Conservation (phyloP, 2,797 vertebrate species). For the Diglossa cyanea region DNA sequence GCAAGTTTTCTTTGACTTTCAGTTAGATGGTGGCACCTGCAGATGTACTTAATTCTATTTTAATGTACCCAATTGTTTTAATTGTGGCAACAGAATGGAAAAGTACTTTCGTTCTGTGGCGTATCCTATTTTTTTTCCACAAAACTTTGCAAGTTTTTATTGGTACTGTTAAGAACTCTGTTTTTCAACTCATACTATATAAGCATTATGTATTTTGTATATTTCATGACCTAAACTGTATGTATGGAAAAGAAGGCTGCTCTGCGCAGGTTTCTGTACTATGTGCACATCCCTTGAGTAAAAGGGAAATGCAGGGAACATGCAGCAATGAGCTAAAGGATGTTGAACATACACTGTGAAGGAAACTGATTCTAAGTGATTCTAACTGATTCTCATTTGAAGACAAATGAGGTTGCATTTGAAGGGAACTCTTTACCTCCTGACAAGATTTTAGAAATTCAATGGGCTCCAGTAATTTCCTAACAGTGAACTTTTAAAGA, state of each 20-base stretch:
- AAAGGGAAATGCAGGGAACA: background rate
- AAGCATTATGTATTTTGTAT: background rate
- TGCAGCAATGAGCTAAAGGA: background rate
- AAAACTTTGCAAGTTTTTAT: background rate
- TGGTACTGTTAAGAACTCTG: background rate
- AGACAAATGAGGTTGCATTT: background rate
- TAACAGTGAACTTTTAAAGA: background rate
- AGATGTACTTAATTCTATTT: background rate
- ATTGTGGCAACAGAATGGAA: background rate
- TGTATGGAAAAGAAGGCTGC: background rate
- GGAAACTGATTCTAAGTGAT: background rate
- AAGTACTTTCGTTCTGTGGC: background rate
- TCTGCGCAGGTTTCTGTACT: background rate
- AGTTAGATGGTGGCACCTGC: background rate
- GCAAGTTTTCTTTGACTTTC: background rate
- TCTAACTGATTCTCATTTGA: background rate
- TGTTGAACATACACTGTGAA: background rate
- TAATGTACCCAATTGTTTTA: background rate
- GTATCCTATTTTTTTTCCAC: background rate
- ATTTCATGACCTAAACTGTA: background rate
- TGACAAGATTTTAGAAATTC: background rate
- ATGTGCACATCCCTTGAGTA: background rate
- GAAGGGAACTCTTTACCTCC: background rate
- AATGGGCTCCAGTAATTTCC: background rate
- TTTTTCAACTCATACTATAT: background rate